Conservation (phyloP, 2,888 invertebrate species). For the Graphium colonna region DNA sequence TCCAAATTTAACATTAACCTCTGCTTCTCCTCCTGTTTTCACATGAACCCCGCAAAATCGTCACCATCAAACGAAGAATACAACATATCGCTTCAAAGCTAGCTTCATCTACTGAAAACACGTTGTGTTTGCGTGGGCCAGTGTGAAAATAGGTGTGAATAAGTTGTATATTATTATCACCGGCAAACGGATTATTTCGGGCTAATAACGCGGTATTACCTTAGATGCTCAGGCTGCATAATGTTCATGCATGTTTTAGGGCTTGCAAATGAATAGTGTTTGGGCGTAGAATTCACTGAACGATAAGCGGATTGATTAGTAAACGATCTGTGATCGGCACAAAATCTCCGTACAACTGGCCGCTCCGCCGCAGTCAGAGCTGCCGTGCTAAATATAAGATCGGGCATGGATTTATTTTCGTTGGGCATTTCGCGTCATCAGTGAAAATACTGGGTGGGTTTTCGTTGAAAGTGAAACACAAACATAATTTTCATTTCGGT, state of each 20-base stretch:
- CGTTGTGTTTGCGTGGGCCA: slow-evolving; percentile 73
- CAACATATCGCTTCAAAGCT: slow-evolving; percentile 75
- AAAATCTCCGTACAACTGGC: slow-evolving; percentile 74
- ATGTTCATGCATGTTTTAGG: slow-evolving; percentile 45
- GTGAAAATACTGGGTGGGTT: slow-evolving; percentile 35
- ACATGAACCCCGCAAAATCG: slow-evolving; percentile 58
- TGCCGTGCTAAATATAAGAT: slow-evolving; percentile 77
- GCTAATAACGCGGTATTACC: slow-evolving; percentile 66
- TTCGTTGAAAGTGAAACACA: slow-evolving; percentile 33
- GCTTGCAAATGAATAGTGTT: slow-evolving; percentile 51
- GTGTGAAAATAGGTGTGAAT: slow-evolving; percentile 78
- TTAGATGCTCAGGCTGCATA: slow-evolving; percentile 55
- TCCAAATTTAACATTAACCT: slow-evolving; percentile 18
- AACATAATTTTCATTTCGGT: background rate
- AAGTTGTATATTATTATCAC: slow-evolving; percentile 70
- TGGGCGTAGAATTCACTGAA: slow-evolving; percentile 43
- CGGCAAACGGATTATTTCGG: slow-evolving; percentile 62
- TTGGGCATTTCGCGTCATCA: slow-evolving; percentile 74
- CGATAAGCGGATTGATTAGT: slow-evolving; percentile 41
- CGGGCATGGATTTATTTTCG: slow-evolving; percentile 77
- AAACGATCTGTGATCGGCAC: slow-evolving; percentile 68
- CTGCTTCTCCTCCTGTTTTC: slow-evolving; percentile 34
- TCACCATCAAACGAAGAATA: slow-evolving; percentile 71
- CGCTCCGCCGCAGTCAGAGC: slow-evolving; percentile 61
- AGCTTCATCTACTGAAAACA: slow-evolving; percentile 73